Base-by-base conservation (phyloP, 2,888 invertebrate species). In the Sarcophaga carnaria region DNA sequence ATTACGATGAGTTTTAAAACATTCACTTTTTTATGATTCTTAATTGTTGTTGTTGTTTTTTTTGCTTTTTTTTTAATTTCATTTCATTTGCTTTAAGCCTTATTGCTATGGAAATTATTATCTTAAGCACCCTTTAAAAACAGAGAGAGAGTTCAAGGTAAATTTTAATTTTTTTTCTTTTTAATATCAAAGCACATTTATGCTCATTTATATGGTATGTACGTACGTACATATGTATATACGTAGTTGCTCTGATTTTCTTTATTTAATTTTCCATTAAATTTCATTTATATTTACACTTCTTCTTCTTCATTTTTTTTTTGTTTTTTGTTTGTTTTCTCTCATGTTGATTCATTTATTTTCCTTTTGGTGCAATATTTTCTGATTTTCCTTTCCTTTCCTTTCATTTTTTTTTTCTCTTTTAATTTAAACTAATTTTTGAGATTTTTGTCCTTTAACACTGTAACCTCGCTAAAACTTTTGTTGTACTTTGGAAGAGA, bases 401-500 rank as follows among this genome's bases (percentile, higher is more conserved):
- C 22, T 62, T 66, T 45, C 25, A 14, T 59, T 64, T 71, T 54
- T 54, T 59, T 6, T 5, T 69, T 47, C 37, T 59, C 2, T 2
- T 20, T 70, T 75, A 63, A 70, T 71, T 59, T 37, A 60, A 79
- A 84, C 80, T 62, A 85, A 80, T 76, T 80, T 84, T 76, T 49
- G 27, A 84, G 84, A 84, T 76, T 84, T 80, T 72, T 77, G 76
- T 76, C 84, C 76, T 85, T 77, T 80, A 76, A 67, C 54, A 76
- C 22, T 76, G 37, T 67, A 62, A 85, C 84, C 84, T 80, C 80
- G 76, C 49, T 64, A 70, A 70, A 84, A 75, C 70, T 70, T 69
- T 82, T 45, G 60, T 72, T 77, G 27, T 49, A 72, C 25, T 82
- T 72, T 54, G 17, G 10, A 54, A 54, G 17, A 14, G 12, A 54